Base-by-base conservation (phyloP, 2,888 invertebrate species). In the Campoplex nolae region DNA sequence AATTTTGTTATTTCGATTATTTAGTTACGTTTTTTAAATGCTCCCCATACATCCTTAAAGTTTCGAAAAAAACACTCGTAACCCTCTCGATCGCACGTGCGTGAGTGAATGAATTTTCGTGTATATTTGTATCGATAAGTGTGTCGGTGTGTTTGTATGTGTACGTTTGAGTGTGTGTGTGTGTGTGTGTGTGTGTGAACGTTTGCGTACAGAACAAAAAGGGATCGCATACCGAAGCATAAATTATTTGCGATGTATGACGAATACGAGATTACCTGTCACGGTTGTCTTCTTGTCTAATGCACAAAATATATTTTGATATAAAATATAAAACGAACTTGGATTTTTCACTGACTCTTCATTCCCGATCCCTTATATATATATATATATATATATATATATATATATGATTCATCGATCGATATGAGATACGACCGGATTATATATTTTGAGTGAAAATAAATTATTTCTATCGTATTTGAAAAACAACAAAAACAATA, bases 231-330 rank as follows among this genome's bases (percentile, higher is more conserved):
- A 65, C 32, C 76, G 79, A 54, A 58, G 79, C 62, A 77, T 84
- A 23, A 74, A 78, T 80, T 81, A 83, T 51, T 62, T 74, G 84
- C 81, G 77, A 84, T 65, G 87, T 86, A 85, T 88, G 83, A 85
- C 82, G 86, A 86, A 86, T 88, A 87, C 89, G 89, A 92, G 92
- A 92, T 92, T 91, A 92, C 91, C 88, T 86, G 84, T 89, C 92
- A 94, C 92, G 91, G 92, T 93, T 94, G 93, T 93, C 93, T 93
- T 91, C 90, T 91, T 92, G 91, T 93, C 92, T 93, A 62, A 93
- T 93, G 93, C 93, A 94, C 93, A 94, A 93, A 78, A 94, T 94
- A 94, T 94, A 94, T 94, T 94, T 94, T 94, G 94, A 94, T 94
- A 94, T 93, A 93, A 94, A 94, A 89, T 82, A 83, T 85, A 62